Base-by-base conservation (phyloP, 2,113 vertebrate genomes). In the Amphilophus citrinellus region DNA sequence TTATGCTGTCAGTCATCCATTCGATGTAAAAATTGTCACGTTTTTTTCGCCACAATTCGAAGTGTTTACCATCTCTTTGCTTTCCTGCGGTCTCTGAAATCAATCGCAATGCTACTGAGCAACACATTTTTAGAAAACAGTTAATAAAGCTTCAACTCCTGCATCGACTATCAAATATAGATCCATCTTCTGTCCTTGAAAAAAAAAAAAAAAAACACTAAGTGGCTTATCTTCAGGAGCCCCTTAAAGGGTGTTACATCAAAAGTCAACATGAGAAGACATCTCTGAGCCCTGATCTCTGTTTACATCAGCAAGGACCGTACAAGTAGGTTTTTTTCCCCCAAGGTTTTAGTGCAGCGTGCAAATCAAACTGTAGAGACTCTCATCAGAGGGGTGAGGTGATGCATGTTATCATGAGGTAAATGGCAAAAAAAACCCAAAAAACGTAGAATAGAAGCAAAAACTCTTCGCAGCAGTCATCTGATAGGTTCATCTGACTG, bases 71-170 rank as follows among this genome's bases (percentile, higher is more conserved):
- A 50, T 50, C 15, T 50, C 44, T 47, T 6, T 35, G 7, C 35
- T 35, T 44, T 44, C 42, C 42, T 44, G 11, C 11, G 4, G 42
- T 44, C 42, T 44, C 47, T 50, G 2, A 50, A 50, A 50, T 6
- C 15, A 50, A 50, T 17, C 47, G 14, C 15, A 17, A 17, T 2
- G 47, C 47, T 14, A 50, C 47, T 17, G 47, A 17, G 47, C 47
- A 50, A 17, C 47, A 50, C 0, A 44, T 44, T 14, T 50, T 17
- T 65, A 77, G 59, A 83, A 84, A 88, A 83, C 37, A 75, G 68
- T 24, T 87, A 77, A 87, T 79, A 87, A 88, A 85, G 47, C 47
- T 50, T 15, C 13, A 47, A 47, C 4, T 47, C 30, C 44, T 15
- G 44, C 13, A 47, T 15, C 44, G 14, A 2, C 44, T 47, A 47